Evolutionary conservation across 1,140 invertebrate genomes (phyloP).

Genomic region (Papilio polyxenes): DNA sequence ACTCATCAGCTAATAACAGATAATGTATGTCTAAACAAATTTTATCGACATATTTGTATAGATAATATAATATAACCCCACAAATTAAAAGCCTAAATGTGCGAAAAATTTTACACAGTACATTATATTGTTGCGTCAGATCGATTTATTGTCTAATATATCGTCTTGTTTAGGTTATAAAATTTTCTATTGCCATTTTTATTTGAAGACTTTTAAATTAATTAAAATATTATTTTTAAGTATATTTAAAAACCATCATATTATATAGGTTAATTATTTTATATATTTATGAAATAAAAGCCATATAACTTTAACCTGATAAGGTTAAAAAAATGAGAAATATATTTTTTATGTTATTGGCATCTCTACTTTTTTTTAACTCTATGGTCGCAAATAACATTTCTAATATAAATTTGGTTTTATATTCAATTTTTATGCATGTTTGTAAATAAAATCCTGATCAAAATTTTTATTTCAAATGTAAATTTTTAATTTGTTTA

Average conservation of each 20-base stretch:
- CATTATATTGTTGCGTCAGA: conserved; percentile 10
- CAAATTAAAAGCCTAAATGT: conserved; percentile 48
- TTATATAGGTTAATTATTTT: neutral
- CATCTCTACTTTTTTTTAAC: neutral
- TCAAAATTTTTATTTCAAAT: neutral
- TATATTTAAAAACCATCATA: neutral
- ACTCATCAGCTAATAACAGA: conserved; percentile 54
- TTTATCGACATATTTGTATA: conserved; percentile 57
- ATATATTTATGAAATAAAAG: neutral
- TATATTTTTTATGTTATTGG: neutral
- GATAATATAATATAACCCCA: conserved; percentile 50
- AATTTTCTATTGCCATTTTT: neutral
- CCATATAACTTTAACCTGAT: neutral
- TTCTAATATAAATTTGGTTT: neutral
- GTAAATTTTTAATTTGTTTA: too few relatives aligned
- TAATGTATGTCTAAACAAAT: conserved; percentile 57
- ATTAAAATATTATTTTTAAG: neutral
- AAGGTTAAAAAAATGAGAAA: neutral
- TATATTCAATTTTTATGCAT: neutral
- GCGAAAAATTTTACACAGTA: conserved; percentile 26
- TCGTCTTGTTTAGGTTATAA: conserved; percentile 3
- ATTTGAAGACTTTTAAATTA: neutral
- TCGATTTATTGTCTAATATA: conserved; percentile 41
- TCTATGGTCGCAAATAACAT: neutral
- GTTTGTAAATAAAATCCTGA: neutral